Evolutionary conservation across 30 jellyfish, hydroid and myxozoan species (phyloP), one percentile per base, ranked within the genome.

Genomic region (Phacellophora camtschatica): DNA sequence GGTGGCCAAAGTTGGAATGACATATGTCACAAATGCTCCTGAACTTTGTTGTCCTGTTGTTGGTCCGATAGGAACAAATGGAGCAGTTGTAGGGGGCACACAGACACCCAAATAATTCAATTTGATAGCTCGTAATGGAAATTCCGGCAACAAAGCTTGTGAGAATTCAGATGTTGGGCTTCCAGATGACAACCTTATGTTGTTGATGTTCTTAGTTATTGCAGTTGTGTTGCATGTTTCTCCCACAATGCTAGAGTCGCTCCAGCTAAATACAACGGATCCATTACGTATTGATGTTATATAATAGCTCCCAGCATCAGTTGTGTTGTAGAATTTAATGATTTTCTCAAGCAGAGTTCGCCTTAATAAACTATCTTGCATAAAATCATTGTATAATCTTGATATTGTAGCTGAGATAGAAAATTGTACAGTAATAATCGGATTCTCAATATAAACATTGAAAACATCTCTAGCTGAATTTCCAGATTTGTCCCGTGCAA

Each of bases 121-220:
- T 0, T 25, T 67, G 35, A 69, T 30, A 10, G 68, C 65, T 8
- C 68, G 74, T 19, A 82, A 53, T 19, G 94, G 94, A 58, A 82
- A 82, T n/a, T 82, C 86, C 2, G 94, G 94, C 11, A 56, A 64
- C 86, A 82, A 3, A 16, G 86, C 73, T 20, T 82, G 94, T 13
- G 81, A 46, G 41, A 82, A 82, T 42, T 57, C 66, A 2, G 81
- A 34, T 23, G 78, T 71, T 4, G 66, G 58, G 57, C 84, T 82
- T 23, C 94, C 94, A 8, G 86, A 56, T 0, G 86, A 25, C 16
- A 45, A 37, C 35, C 22, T 67, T 4, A 82, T 45, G 15, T 34
- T 50, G 36, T 66, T 58, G 2, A 27, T 9, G 10, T 50, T 55
- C 16, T 25, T 27, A 19, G 51, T 28, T 22, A 82, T 82, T 20